A percentile compares a stretch with the other conserved stretches of the same genome.
Conservation (phyloP, 2,888 invertebrate species). For the Trichogramma evanescens region DNA sequence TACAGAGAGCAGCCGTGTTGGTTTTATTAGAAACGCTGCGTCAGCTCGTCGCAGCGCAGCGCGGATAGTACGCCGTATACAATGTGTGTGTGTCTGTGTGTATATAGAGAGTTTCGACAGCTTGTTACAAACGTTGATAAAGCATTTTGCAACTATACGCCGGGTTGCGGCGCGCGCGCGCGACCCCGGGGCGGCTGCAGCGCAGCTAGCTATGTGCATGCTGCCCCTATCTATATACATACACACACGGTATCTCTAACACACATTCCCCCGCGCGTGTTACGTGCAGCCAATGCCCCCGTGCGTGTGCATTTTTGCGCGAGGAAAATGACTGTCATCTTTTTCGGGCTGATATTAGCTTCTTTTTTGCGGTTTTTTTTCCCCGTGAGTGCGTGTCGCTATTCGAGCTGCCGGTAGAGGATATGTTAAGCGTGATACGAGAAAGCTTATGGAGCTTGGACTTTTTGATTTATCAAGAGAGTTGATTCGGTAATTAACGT, state of each 20-base stretch:
- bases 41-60: conserved; percentile 41
- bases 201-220: neutral
- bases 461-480: no score
- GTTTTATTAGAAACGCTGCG: conserved; percentile 45
- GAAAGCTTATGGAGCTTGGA: no score
- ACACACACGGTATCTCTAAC: no score
- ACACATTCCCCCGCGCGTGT: no score
- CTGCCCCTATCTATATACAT: no score
- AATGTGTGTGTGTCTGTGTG: no score
- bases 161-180: neutral
- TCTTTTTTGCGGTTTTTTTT: neutral
- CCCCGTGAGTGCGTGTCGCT: neutral
- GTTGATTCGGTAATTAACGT: no score
- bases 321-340: neutral
- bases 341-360: neutral
- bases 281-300: no score
- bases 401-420: no score
- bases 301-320: neutral
- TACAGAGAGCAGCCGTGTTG: conserved; percentile 25
- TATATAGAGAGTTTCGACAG: conserved; percentile 31
- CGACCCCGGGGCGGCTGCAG: neutral
- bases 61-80: conserved; percentile 36
- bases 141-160: conserved; percentile 27
- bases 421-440: no score
- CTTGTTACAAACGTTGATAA: conserved; percentile 46